Percentiles rank a stretch among this genome's conserved stretches.
These are phyloP conservation scores for Hymenopus coronatus DNA, from an alignment of 2,888 invertebrate genomes.

Conservation along the genomic window DNA sequence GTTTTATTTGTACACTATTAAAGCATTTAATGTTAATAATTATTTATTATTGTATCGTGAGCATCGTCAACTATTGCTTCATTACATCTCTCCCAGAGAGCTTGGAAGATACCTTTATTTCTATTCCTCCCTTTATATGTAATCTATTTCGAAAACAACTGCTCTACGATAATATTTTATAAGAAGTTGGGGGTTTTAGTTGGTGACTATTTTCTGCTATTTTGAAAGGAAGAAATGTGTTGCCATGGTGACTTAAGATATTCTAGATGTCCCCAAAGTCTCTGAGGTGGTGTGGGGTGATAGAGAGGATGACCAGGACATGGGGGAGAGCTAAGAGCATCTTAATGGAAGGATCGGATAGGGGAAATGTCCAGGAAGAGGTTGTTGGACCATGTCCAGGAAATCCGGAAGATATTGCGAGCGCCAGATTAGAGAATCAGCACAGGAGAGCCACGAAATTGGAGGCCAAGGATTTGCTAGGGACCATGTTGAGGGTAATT, in stretches of 20 bases:
- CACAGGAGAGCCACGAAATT: not conserved
- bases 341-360: not conserved
- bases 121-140: too few species aligned
- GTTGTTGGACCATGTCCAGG: not conserved
- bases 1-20: too few species aligned
- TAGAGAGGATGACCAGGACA: not conserved
- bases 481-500: not conserved
- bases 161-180: too few species aligned
- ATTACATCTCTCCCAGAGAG: too few species aligned
- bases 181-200: too few species aligned
- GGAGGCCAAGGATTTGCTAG: not conserved
- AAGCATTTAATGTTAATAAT: too few species aligned
- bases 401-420: not conserved
- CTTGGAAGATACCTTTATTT: too few species aligned
- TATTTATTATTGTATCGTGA: too few species aligned
- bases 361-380: not conserved
- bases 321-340: not conserved
- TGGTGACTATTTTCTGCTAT: too few species aligned
- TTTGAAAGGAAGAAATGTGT: too few species aligned
- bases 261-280: not conserved
- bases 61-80: too few species aligned
- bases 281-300: not conserved
- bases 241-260: not conserved
- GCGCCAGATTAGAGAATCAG: not conserved
- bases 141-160: too few species aligned